These are phyloP conservation scores for Diglossa cyanea DNA, from an alignment of 2,797 vertebrate species.

Conservation along the genomic window DNA sequence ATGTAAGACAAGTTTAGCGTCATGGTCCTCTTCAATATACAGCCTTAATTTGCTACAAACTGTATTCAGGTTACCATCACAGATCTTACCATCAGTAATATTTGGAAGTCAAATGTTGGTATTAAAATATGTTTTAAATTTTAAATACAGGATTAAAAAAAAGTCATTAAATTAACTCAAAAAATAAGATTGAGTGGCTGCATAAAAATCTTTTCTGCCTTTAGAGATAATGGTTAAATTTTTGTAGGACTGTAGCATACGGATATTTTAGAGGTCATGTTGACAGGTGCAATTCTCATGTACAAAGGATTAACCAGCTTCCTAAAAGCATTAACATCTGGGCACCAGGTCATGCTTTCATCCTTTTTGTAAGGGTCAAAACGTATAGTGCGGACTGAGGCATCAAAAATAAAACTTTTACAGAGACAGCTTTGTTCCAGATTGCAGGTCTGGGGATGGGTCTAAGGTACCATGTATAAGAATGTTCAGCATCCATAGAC, in stretches of 20 bases:
- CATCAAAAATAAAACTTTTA: neutral
- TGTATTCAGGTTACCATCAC: neutral
- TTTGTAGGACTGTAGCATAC: neutral
- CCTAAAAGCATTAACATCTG: neutral
- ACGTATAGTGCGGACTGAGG: neutral
- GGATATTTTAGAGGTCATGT: neutral
- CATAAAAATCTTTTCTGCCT: neutral
- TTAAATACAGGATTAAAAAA: neutral
- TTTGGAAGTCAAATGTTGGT: neutral
- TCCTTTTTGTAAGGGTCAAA: neutral
- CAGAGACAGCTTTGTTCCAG: neutral
- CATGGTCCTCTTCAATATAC: neutral
- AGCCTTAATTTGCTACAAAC: neutral
- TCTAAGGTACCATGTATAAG: neutral
- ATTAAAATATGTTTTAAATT: neutral
- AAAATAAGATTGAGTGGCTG: neutral
- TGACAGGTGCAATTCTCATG: neutral
- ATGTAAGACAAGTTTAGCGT: neutral
- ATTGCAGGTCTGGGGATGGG: neutral
- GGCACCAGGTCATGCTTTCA: neutral
- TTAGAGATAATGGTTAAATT: neutral
- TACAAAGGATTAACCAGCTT: neutral
- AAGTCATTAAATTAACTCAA: neutral
- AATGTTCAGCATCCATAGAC: neutral
- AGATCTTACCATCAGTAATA: neutral